Conservation (phyloP, 2,113 vertebrate genomes). For the Chelonoidis abingdonii region DNA sequence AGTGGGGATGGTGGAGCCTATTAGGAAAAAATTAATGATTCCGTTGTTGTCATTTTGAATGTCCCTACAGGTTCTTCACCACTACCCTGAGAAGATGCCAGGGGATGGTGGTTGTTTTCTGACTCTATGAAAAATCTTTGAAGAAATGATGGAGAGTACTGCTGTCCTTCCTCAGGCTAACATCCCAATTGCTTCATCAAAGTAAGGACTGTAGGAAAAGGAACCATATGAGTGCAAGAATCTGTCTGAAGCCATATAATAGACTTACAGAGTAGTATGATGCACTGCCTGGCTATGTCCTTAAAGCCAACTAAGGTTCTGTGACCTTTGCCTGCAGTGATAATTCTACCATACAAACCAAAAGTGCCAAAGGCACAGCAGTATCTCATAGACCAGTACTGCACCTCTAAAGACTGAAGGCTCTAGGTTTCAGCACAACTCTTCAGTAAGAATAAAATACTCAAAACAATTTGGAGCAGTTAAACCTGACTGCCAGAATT, state of each 20-base stretch:
- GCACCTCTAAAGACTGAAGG: not conserved
- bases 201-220: constrained; percentile 12
- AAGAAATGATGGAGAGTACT: constrained; percentile 33
- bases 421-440: accelerated
- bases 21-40: constrained; percentile 14
- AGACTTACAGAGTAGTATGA: accelerated
- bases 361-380: not conserved
- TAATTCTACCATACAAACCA: not conserved
- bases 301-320: not conserved
- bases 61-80: constrained; percentile 40
- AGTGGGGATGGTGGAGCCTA: not conserved
- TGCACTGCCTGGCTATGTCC: accelerated
- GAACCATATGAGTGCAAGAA: not conserved
- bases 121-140: not conserved
- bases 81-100: not conserved
- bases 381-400: constrained; percentile 10
- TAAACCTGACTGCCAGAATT: accelerated
- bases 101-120: constrained; percentile 35
- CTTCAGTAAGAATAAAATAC: not conserved
- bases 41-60: accelerated
- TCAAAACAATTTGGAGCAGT: not conserved
- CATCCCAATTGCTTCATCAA: not conserved
- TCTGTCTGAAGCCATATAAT: not conserved
- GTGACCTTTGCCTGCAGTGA: constrained; percentile 3
- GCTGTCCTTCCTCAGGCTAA: not conserved